These are phyloP conservation scores for Stramonita haemastoma DNA, from an alignment of 2,888 invertebrate genomes.

Conservation along the genomic window DNA sequence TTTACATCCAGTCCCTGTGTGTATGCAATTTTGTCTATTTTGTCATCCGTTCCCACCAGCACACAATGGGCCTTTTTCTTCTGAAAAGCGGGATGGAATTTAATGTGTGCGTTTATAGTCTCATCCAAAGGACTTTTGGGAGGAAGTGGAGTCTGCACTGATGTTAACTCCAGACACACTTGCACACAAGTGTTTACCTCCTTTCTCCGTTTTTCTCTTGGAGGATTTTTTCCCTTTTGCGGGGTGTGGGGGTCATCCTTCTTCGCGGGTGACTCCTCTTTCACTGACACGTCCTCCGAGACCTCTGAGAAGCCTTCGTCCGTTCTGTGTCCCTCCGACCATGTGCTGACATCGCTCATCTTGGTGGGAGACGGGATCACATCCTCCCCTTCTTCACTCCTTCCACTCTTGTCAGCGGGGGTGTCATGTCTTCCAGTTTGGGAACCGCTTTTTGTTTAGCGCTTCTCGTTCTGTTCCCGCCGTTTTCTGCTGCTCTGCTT, in stretches of 20 bases:
- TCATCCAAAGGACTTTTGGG: no score
- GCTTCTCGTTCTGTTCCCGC: not conserved
- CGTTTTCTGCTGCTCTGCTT: not conserved
- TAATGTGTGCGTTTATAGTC: no score
- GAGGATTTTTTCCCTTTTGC: not conserved
- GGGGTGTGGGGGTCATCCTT: not conserved
- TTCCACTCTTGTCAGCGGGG: not conserved
- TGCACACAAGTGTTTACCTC: not conserved
- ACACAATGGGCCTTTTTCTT: no score
- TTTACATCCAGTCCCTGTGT: no score
- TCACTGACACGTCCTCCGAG: constrained; percentile 44
- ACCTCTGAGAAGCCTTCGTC: constrained; percentile 55
- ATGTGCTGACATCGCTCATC: constrained; percentile 25
- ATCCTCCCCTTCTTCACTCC: not conserved
- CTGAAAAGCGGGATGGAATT: no score
- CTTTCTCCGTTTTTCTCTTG: not conserved
- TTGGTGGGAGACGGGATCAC: constrained; percentile 17
- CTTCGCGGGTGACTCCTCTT: constrained; percentile 18
- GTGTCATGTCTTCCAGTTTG: not conserved
- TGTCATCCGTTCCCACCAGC: no score
- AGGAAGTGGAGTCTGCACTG: no score
- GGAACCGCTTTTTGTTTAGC: not conserved
- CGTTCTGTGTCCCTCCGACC: constrained; percentile 49
- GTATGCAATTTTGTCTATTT: no score
- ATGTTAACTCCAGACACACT: no score